Base-by-base conservation (phyloP, 2,888 invertebrate genomes). In the Drosophila lutescens region DNA sequence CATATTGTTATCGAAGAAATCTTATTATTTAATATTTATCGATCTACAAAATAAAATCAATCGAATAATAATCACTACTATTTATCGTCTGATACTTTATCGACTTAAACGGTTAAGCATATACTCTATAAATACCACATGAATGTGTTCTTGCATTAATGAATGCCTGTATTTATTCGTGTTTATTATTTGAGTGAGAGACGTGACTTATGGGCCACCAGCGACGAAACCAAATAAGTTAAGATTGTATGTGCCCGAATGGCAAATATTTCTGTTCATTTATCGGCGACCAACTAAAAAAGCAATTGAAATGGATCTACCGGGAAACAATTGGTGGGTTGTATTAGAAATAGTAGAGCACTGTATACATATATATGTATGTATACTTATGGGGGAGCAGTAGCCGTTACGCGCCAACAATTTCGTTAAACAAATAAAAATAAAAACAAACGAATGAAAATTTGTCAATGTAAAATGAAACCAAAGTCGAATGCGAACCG, bases 241-340 rank as follows among this genome's bases (percentile, higher is more conserved):
- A 56, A 62, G 47, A 60, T 66, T 20, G 75, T 80, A 86, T 86
- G 86, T 80, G 86, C 86, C 86, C 50, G 59, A 80, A 72, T 80
- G 75, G 60, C 57, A 54, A 83, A 86, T 82, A 69, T 71, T 82
- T 86, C 63, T 47, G 41, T 26, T 53, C 59, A 60, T 67, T 80
- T 82, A 86, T 86, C 80, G 60, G 50, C 51, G 36, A 20, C 36
- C 26, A 44, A 30, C 44, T 30, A 40, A 30, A 60, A 38, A 46
- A 38, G n/a, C 30, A 59, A 38, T 61, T 36, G 36, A 60, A 60
- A 36, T 34, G 46, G 26, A 15, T 61, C 15, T n/a, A 2, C n/a
- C 10, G 20, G 46, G 13, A 46, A 47, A 61, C 61, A 62, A 62
- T 62, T 23, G 62, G 13, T 30, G 15, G 23, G 38, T 38, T 40